Evolutionary conservation across 2,113 vertebrate genomes (phyloP).

Genomic region (Larimichthys crocea): DNA sequence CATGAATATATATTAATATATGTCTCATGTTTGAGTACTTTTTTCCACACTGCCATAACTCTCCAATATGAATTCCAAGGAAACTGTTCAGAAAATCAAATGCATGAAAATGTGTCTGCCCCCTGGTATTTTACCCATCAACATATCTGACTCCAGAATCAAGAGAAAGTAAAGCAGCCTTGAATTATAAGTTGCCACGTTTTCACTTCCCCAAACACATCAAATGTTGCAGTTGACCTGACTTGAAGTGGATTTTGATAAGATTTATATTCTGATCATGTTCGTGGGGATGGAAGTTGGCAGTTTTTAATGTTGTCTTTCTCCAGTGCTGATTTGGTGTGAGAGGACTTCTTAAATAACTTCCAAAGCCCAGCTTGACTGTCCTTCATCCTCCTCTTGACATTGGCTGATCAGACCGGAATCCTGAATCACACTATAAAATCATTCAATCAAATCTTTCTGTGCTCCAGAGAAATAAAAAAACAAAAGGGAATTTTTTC

Average conservation of each 20-base stretch:
- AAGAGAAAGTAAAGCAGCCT: no score
- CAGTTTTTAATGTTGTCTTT: background rate
- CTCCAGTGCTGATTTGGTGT: background rate
- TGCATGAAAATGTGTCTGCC: no score
- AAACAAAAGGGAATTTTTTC: background rate
- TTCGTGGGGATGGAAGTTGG: background rate
- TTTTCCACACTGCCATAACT: no score
- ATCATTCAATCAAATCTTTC: background rate
- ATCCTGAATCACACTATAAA: background rate
- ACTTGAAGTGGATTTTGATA: background rate
- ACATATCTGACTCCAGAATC: no score
- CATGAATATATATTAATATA: no score
- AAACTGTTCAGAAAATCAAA: no score
- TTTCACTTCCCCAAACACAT: no score
- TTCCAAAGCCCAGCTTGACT: background rate
- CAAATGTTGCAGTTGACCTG: background rate
- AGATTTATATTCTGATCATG: background rate
- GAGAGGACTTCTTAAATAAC: background rate
- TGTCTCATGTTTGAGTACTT: no score
- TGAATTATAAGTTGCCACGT: no score
- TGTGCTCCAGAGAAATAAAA: background rate
- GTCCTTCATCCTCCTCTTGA: background rate
- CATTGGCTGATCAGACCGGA: background rate
- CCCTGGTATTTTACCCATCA: no score
- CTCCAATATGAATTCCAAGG: no score